Evolutionary conservation across 2,797 vertebrate species (phyloP).

Genomic region (Geotria australis): DNA sequence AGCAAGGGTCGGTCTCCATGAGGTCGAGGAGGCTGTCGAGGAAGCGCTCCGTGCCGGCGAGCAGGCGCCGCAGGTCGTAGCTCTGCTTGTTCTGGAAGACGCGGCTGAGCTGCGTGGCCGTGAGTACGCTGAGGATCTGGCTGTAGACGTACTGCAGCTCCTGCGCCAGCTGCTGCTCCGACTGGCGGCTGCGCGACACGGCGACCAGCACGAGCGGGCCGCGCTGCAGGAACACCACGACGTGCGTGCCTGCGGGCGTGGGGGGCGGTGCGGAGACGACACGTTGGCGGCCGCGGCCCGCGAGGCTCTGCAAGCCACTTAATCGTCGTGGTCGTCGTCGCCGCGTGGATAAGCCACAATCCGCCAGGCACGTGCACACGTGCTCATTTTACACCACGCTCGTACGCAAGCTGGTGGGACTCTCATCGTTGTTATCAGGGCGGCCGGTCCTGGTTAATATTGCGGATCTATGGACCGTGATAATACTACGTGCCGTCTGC

Average conservation of each 20-base stretch:
- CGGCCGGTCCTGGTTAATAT: too few relatives aligned
- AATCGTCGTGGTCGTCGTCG: too few relatives aligned
- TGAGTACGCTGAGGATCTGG: slow-evolving; percentile 84
- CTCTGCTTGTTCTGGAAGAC: slow-evolving; percentile 88
- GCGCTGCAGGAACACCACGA: slow-evolving; percentile 68
- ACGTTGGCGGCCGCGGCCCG: too few relatives aligned
- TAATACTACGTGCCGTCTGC: too few relatives aligned
- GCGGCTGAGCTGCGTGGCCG: slow-evolving; percentile 67
- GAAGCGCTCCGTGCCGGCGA: slow-evolving; percentile 70
- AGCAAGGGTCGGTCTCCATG: slow-evolving; percentile 57
- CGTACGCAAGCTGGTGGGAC: too few relatives aligned
- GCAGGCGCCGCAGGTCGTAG: slow-evolving; percentile 67
- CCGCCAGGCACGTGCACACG: too few relatives aligned
- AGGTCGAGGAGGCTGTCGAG: slow-evolving; percentile 56
- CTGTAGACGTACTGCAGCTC: slow-evolving; percentile 91
- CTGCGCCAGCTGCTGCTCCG: slow-evolving; percentile 53
- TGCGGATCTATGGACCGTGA: too few relatives aligned
- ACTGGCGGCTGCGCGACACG: slow-evolving; percentile 47
- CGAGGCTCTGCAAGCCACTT: too few relatives aligned
- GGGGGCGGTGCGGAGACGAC: neutral
- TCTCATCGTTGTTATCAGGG: too few relatives aligned
- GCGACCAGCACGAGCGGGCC: slow-evolving; percentile 76
- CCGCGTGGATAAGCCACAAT: too few relatives aligned
- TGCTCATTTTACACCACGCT: too few relatives aligned
- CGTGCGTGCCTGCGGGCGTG: slow-evolving; percentile 39